A percentile compares a stretch with the other conserved stretches of the same genome.
Conservation (phyloP, 2,113 vertebrate genomes). For the Spermophilus dauricus region DNA sequence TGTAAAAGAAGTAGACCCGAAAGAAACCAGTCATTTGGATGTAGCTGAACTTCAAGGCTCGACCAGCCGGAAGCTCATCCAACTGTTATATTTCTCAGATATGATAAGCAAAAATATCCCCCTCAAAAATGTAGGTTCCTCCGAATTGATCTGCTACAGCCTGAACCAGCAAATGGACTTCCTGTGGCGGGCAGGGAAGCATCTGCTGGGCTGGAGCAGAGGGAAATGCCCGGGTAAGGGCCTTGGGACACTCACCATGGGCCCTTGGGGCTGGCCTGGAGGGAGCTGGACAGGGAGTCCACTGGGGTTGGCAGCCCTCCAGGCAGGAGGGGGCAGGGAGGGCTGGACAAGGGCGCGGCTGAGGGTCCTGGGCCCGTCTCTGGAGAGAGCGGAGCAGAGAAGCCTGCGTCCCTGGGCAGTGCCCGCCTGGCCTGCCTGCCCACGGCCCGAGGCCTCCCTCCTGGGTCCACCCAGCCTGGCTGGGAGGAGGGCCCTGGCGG, state of each 20-base stretch:
- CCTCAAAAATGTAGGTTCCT: background rate
- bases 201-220: background rate
- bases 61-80: background rate
- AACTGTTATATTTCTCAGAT: background rate
- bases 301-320: background rate
- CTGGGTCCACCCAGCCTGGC: background rate
- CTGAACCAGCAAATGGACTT: background rate
- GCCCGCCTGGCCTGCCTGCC: no score
- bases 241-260: fast-evolving
- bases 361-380: background rate
- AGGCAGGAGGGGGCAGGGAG: background rate
- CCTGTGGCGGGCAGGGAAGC: background rate
- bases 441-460: background rate
- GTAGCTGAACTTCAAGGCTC: background rate
- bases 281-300: background rate
- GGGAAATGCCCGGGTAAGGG: background rate
- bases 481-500: background rate
- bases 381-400: no score
- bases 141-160: background rate
- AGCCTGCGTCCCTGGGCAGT: no score
- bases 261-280: background rate
- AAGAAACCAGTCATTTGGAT: background rate
- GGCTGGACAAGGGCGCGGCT: background rate
- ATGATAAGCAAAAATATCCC: background rate
- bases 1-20: background rate